Percentiles rank a stretch among this genome's conserved stretches.
These are phyloP conservation scores for Eupithecia insigniata DNA, from an alignment of 2,888 invertebrate species.

Conservation along the genomic window DNA sequence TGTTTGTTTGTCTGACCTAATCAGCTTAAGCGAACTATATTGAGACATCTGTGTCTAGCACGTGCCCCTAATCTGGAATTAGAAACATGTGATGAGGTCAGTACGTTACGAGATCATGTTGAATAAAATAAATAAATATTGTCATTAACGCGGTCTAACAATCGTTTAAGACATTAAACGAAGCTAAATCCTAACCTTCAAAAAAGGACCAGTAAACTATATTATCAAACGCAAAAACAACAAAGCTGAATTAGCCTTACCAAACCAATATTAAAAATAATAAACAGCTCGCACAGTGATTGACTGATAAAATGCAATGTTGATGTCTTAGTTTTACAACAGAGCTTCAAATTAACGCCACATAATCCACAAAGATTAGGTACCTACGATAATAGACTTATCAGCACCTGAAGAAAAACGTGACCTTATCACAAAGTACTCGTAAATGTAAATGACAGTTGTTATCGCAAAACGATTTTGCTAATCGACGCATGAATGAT, in stretches of 20 bases:
- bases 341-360: conserved; percentile 4
- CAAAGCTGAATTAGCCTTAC: background rate
- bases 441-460: background rate
- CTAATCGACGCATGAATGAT: background rate
- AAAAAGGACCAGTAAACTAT: background rate
- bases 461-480: background rate
- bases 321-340: background rate
- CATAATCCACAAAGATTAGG: conserved; percentile 11
- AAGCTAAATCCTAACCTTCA: background rate
- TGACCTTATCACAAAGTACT: conserved; percentile 8
- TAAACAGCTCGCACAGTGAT: conserved; percentile 5
- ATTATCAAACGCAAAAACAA: background rate
- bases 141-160: background rate
- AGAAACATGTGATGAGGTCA: background rate
- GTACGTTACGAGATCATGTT: background rate
- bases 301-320: conserved; percentile 22
- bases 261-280: background rate
- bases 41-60: background rate
- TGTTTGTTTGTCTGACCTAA: background rate
- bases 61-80: background rate
- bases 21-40: background rate
- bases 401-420: conserved; percentile 21
- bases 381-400: background rate
- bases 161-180: background rate
- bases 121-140: background rate